phyloP scores from a whole-genome alignment of 2,888 invertebrate species.

The Acanthopleura granulata region DNA sequence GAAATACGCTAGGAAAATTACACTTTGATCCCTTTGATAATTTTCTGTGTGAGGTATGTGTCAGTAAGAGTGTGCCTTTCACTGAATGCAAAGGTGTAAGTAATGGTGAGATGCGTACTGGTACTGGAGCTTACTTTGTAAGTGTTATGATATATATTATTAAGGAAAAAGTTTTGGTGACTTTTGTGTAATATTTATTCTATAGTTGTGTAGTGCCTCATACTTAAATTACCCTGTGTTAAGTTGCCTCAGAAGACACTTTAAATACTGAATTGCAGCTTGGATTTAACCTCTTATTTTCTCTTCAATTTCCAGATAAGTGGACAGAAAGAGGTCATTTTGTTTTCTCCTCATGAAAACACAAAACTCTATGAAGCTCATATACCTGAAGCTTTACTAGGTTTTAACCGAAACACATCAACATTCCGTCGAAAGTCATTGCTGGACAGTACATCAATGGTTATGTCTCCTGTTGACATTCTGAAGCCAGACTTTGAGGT shows the following conservation, averaged over 20 bases:
- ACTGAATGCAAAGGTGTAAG: too few species aligned
- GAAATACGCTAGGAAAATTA: slow-evolving; percentile 66
- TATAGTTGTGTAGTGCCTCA: too few species aligned
- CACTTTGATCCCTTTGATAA: slow-evolving; percentile 69
- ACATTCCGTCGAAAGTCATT: slow-evolving; percentile 51
- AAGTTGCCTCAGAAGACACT: too few species aligned
- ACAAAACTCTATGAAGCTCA: slow-evolving; percentile 62
- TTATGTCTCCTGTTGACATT: slow-evolving; percentile 67
- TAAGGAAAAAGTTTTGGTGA: too few species aligned
- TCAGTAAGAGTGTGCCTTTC: too few species aligned
- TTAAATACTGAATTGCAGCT: neutral
- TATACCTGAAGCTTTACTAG: slow-evolving; percentile 62
- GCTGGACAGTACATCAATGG: slow-evolving; percentile 65
- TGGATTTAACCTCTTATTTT: neutral
- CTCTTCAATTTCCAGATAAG: slow-evolving; percentile 47
- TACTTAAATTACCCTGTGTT: too few species aligned
- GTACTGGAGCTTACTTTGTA: too few species aligned
- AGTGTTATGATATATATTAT: too few species aligned
- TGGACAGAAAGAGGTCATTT: slow-evolving; percentile 61
- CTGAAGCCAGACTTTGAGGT: slow-evolving; percentile 58
- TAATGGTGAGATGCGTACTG: too few species aligned
- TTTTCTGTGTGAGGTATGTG: slow-evolving; percentile 63
- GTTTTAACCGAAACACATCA: slow-evolving; percentile 40
- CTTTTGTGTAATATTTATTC: too few species aligned
- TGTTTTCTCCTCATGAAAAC: slow-evolving; percentile 65